phyloP scores from a whole-genome alignment of 1,140 invertebrate genomes.

The Pteromalus puparum region DNA sequence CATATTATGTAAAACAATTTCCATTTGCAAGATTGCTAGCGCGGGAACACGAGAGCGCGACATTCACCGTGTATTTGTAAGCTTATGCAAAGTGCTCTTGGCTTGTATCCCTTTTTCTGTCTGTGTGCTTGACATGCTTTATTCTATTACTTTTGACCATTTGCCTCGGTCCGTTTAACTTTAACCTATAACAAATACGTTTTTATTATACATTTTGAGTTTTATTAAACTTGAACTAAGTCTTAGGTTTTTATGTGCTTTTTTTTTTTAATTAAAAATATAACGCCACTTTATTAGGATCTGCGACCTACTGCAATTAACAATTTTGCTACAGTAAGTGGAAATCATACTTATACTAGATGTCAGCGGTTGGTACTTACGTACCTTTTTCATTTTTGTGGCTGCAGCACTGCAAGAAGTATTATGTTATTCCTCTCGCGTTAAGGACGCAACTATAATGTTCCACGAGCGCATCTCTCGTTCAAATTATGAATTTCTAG shows the following conservation, averaged over 20 bases:
- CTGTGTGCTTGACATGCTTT: neutral
- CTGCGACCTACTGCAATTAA: conserved; percentile 6
- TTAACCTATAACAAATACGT: too few species aligned
- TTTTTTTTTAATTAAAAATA: too few species aligned
- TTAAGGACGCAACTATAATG: conserved; percentile 19
- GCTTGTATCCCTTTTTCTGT: neutral
- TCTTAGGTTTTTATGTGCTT: too few species aligned
- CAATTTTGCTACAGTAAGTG: conserved; percentile 14
- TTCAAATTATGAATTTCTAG: conserved; percentile 37
- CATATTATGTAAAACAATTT: conserved; percentile 36
- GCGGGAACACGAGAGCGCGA: too few species aligned
- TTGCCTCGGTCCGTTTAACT: too few species aligned
- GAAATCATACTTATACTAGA: conserved; percentile 21
- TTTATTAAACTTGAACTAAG: too few species aligned
- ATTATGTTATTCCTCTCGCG: conserved; percentile 7
- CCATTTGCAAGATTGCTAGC: conserved; percentile 36
- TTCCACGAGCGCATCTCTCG: neutral
- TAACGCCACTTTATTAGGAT: neutral
- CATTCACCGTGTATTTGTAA: conserved; percentile 21
- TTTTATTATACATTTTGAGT: too few species aligned
- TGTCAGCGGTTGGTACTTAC: conserved; percentile 11
- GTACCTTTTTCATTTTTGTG: conserved; percentile 4
- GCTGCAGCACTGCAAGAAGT: neutral
- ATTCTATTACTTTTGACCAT: conserved; percentile 16
- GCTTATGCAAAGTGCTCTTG: conserved; percentile 6